phyloP scores from a whole-genome alignment of 2,113 vertebrate genomes.

The Clarias gariepinus region DNA sequence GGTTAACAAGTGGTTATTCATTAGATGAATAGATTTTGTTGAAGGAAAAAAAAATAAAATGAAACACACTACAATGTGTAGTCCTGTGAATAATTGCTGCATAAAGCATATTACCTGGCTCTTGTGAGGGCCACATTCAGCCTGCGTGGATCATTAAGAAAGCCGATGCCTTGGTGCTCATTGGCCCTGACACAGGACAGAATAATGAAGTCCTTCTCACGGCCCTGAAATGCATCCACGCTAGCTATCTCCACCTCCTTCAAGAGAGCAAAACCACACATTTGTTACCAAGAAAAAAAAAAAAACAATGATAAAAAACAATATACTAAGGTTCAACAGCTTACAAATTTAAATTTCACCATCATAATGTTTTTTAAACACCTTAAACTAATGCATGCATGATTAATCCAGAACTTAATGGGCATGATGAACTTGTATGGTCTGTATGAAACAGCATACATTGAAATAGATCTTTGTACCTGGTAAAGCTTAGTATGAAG shows the following conservation, averaged over 20 bases:
- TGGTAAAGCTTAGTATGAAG: slow-evolving; percentile 99
- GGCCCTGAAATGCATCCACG: slow-evolving; percentile 96
- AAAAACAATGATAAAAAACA: background rate
- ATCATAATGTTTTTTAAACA: background rate
- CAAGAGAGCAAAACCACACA: background rate
- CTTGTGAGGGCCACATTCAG: slow-evolving; percentile 97
- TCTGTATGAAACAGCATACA: background rate
- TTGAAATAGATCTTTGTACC: slow-evolving; percentile 66
- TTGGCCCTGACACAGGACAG: slow-evolving; percentile 96
- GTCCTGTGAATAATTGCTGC: background rate
- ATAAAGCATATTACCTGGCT: slow-evolving; percentile 78
- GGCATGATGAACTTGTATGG: too few species aligned
- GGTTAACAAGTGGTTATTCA: background rate
- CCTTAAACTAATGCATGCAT: background rate
- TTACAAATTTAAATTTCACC: background rate
- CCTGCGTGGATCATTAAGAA: slow-evolving; percentile 93
- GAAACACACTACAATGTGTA: background rate
- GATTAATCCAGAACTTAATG: too few species aligned
- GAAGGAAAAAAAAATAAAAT: background rate
- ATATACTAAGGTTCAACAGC: background rate
- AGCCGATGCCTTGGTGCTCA: slow-evolving; percentile 96
- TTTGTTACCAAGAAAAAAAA: background rate
- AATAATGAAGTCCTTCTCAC: slow-evolving; percentile 99
- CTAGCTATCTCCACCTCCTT: slow-evolving; percentile 99
- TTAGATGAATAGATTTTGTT: background rate